Evolutionary conservation across 2,888 invertebrate species (phyloP).

Genomic region (Pachydiplax longipennis): DNA sequence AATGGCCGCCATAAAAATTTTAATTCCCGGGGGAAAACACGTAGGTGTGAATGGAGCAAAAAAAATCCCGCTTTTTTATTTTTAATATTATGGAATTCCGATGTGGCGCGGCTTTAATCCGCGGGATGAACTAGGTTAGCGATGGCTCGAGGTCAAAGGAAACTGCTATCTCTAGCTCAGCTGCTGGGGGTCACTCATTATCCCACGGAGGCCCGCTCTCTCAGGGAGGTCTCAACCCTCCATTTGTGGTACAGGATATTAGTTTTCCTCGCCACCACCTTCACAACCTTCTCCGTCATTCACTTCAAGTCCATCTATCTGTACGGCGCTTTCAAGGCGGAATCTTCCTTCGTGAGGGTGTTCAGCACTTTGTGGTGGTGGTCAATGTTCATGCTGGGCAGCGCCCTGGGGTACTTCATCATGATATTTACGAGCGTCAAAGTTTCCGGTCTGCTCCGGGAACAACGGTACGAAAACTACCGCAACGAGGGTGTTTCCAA

Average conservation of each 20-base stretch:
- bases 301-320: background rate
- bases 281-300: background rate
- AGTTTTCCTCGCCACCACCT: background rate
- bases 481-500: background rate
- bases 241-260: background rate
- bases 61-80: background rate
- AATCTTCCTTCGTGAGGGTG: conserved; percentile 2
- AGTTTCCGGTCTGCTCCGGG: background rate
- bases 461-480: background rate
- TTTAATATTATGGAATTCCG: background rate
- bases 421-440: background rate
- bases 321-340: background rate
- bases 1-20: background rate
- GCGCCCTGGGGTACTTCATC: background rate
- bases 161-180: background rate
- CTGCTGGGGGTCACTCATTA: background rate
- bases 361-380: conserved; percentile 27
- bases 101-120: background rate
- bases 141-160: background rate
- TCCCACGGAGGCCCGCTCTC: background rate
- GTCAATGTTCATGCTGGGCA: background rate
- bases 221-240: background rate
- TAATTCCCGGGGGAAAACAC: background rate
- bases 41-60: background rate
- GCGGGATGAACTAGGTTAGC: background rate